Percentiles rank a stretch among this genome's conserved stretches.
phyloP scores from a whole-genome alignment of 2,113 vertebrate species.

The Thinocorus orbignyianus region DNA sequence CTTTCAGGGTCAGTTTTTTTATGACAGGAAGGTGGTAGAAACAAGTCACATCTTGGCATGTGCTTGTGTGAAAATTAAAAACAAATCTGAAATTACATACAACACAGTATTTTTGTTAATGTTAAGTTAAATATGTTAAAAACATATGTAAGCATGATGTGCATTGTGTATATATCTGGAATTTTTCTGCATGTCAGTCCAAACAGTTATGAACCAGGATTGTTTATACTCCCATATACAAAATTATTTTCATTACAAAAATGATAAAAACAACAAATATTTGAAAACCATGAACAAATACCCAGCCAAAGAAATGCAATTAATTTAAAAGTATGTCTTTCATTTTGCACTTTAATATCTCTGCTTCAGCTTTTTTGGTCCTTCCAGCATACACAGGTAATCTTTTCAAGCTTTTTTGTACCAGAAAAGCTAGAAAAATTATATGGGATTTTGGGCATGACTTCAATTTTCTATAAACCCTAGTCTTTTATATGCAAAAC shows the following conservation, averaged over 20 bases:
- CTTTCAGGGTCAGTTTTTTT: background rate
- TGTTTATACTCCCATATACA: background rate
- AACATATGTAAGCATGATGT: background rate
- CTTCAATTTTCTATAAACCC: background rate
- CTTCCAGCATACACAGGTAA: background rate
- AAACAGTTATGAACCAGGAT: background rate
- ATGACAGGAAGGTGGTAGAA: background rate
- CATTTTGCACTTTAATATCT: background rate
- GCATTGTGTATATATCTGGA: background rate
- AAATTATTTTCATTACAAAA: background rate
- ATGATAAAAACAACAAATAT: background rate
- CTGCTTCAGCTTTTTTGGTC: background rate
- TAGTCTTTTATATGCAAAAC: background rate
- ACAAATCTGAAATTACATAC: background rate
- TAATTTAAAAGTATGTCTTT: background rate
- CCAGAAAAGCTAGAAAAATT: background rate
- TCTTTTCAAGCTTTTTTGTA: background rate
- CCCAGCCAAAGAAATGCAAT: background rate
- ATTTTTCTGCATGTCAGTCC: background rate
- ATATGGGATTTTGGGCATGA: background rate
- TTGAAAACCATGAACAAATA: background rate
- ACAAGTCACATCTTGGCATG: background rate
- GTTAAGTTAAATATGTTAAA: background rate
- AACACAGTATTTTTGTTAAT: background rate
- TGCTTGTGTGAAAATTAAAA: background rate